Percentiles rank a stretch among this genome's conserved stretches.
phyloP scores from a whole-genome alignment of 2,113 vertebrate species.

The Leuciscus idus region DNA sequence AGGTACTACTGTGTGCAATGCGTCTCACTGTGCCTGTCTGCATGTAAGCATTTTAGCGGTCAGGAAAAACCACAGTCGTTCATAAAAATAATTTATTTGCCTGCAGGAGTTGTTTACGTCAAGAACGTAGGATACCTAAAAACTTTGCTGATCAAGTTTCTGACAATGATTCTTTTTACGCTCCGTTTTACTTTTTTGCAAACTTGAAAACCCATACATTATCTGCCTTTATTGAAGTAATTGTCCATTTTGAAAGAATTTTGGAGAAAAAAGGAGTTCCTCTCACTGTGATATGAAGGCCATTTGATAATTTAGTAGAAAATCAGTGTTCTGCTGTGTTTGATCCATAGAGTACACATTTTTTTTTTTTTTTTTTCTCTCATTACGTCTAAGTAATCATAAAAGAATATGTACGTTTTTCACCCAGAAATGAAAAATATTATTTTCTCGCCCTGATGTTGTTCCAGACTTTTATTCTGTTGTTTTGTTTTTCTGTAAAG shows the following conservation, averaged over 20 bases:
- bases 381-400: not conserved
- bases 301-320: not conserved
- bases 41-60: constrained; percentile 10
- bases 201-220: not conserved
- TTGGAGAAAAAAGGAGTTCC: no score
- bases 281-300: not conserved
- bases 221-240: not conserved
- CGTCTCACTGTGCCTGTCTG: constrained; percentile 7
- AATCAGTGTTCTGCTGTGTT: not conserved
- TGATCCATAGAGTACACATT: not conserved
- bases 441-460: no score
- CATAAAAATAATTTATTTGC: constrained; percentile 41
- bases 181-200: not conserved
- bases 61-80: constrained; percentile 36
- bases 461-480: not conserved
- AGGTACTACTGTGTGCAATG: not conserved
- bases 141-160: constrained; percentile 5
- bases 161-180: not conserved
- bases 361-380: not conserved
- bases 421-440: no score
- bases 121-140: constrained; percentile 31
- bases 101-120: constrained; percentile 42
- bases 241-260: no score
- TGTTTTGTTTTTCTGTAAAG: not conserved
- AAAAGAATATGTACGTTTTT: no score